phyloP scores from a whole-genome alignment of 2,113 vertebrate species.

The Sapayoa aenigma region DNA sequence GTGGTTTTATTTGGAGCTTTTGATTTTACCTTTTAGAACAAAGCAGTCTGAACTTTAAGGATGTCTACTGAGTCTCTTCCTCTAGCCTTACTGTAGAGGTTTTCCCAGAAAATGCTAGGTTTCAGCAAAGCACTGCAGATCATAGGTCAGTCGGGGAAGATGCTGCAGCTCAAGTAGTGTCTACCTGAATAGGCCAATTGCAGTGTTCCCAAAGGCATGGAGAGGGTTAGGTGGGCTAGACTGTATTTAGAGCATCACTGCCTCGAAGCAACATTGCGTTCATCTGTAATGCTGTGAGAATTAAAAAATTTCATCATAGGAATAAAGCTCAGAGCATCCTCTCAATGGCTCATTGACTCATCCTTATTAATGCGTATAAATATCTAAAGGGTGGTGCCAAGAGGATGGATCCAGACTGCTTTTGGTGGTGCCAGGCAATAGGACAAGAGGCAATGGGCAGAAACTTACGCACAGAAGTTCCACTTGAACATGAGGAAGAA shows the following conservation, averaged over 20 bases:
- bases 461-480: neutral
- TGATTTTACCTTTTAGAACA: neutral
- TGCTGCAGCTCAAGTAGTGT: rapidly evolving
- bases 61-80: neutral
- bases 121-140: neutral
- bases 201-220: neutral
- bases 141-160: rapidly evolving
- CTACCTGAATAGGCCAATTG: rapidly evolving
- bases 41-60: neutral
- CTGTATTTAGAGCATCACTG: neutral
- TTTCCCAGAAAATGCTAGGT: neutral
- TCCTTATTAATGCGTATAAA: neutral
- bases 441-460: neutral
- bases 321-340: neutral
- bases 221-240: no score
- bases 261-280: neutral
- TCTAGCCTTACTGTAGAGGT: neutral
- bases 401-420: neutral
- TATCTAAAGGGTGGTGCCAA: neutral
- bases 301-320: neutral
- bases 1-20: neutral
- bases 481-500: neutral
- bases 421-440: neutral
- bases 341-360: neutral
- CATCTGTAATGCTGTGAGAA: neutral